Conservation (phyloP, 1,140 invertebrate genomes). For the Platorchestia sp. region DNA sequence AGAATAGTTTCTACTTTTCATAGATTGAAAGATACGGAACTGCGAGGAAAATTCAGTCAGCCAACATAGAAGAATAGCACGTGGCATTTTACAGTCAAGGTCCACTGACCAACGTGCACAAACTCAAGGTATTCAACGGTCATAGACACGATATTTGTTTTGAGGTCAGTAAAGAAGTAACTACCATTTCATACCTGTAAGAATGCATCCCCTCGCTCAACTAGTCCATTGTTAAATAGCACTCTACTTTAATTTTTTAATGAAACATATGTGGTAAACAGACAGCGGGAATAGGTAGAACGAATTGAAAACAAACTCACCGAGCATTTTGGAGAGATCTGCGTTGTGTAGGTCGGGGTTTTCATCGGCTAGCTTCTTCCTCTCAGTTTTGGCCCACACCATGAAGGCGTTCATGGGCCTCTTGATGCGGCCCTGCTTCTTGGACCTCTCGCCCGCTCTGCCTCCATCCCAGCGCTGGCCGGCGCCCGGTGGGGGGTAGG, state of each 20-base stretch:
- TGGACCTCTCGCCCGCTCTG: conserved; percentile 22
- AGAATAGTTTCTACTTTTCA: not conserved
- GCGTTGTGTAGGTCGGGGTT: conserved; percentile 96
- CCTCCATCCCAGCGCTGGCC: conserved; percentile 59
- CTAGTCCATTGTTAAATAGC: too few relatives aligned
- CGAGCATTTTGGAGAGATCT: conserved; percentile 95
- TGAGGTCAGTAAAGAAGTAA: not conserved
- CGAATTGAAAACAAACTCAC: conserved; percentile 75
- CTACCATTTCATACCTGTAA: not conserved
- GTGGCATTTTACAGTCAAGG: not conserved
- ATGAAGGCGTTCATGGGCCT: conserved; percentile 96
- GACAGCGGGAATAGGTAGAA: not conserved
- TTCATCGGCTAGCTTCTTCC: conserved; percentile 92
- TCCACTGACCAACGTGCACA: not conserved
- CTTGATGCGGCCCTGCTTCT: conserved; percentile 84
- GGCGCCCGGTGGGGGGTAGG: conserved; percentile 58
- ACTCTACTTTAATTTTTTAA: too few relatives aligned
- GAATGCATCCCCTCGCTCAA: not conserved
- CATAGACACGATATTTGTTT: not conserved
- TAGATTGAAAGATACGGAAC: not conserved
- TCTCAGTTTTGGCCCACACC: conserved; percentile 95
- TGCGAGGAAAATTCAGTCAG: not conserved
- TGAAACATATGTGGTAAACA: not conserved
- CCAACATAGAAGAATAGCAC: not conserved
- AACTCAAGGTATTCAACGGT: not conserved